Percentiles rank a stretch among this genome's conserved stretches.
These are phyloP conservation scores for Furcula furcula DNA, from an alignment of 2,888 invertebrate genomes.

Conservation along the genomic window DNA sequence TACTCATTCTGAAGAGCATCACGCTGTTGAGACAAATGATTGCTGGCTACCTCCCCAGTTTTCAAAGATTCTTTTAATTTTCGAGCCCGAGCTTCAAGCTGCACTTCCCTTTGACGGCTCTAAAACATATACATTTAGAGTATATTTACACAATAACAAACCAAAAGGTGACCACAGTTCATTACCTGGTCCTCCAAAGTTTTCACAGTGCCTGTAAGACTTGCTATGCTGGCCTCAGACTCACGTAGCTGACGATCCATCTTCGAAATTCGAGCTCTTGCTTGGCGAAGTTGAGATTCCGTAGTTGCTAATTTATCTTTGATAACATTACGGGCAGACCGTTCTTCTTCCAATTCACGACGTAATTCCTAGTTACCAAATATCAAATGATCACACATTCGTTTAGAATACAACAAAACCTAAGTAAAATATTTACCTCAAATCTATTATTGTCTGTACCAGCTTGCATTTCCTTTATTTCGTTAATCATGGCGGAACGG, in stretches of 20 bases:
- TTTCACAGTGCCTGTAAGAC: conserved; percentile 67
- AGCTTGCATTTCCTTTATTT: conserved; percentile 38
- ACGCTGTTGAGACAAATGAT: conserved; percentile 60
- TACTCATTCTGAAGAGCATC: conserved; percentile 62
- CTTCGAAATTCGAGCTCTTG: conserved; percentile 57
- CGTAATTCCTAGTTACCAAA: conserved; percentile 47
- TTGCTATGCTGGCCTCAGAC: conserved; percentile 66
- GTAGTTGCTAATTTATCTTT: conserved; percentile 59
- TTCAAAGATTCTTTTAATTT: conserved; percentile 70
- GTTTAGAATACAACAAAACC: too few relatives aligned
- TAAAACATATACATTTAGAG: conserved; percentile 17
- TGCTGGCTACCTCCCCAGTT: conserved; percentile 65
- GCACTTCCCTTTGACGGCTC: conserved; percentile 71
- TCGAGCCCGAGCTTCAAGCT: conserved; percentile 67
- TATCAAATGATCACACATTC: not conserved
- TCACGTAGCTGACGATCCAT: conserved; percentile 73
- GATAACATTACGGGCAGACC: conserved; percentile 36
- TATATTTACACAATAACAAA: not conserved
- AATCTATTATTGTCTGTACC: conserved; percentile 43
- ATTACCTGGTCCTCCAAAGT: conserved; percentile 68
- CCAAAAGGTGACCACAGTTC: not conserved
- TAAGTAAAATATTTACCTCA: conserved; percentile 43
- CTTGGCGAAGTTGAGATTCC: conserved; percentile 60
- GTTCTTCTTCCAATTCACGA: conserved; percentile 61
- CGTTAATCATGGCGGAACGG: conserved; percentile 34